These are phyloP conservation scores for Unio delphinus DNA, from an alignment of 2,888 invertebrate species.

Conservation along the genomic window DNA sequence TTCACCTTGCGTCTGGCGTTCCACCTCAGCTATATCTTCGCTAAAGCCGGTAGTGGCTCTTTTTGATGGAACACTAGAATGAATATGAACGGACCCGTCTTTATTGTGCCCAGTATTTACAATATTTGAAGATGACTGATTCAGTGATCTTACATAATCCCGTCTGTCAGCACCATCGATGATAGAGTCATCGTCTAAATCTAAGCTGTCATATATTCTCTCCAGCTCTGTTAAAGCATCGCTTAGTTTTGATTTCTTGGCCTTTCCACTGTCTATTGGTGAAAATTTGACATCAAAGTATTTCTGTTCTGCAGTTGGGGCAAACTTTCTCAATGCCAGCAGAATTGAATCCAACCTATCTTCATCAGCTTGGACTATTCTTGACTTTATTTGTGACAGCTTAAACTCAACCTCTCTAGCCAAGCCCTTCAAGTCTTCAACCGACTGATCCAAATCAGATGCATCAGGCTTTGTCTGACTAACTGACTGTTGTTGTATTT, in stretches of 20 bases:
- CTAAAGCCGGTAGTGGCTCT: too few relatives aligned
- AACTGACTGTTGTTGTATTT: constrained; percentile 4
- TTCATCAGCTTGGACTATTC: constrained; percentile 58
- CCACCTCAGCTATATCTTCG: constrained; percentile 37
- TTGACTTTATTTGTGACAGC: constrained; percentile 53
- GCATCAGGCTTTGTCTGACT: constrained; percentile 12
- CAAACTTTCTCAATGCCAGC: constrained; percentile 54
- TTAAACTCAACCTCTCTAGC: constrained; percentile 59
- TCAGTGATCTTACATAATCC: constrained; percentile 19
- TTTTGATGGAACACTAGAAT: too few relatives aligned
- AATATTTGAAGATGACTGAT: background rate
- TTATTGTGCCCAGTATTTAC: background rate
- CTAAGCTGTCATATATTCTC: constrained; percentile 58
- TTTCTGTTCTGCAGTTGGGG: constrained; percentile 47
- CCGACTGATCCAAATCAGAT: constrained; percentile 47
- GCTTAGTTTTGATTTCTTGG: constrained; percentile 56
- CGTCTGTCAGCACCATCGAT: constrained; percentile 35
- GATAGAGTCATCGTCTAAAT: constrained; percentile 49
- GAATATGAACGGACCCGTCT: too few relatives aligned
- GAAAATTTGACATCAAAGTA: constrained; percentile 41
- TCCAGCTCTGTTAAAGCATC: constrained; percentile 66
- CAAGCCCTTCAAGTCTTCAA: constrained; percentile 56
- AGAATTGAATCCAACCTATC: constrained; percentile 57
- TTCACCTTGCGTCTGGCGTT: constrained; percentile 55
- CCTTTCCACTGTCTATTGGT: constrained; percentile 45